phyloP scores from a whole-genome alignment of 2,888 invertebrate genomes.

The Mycalesis mineus region DNA sequence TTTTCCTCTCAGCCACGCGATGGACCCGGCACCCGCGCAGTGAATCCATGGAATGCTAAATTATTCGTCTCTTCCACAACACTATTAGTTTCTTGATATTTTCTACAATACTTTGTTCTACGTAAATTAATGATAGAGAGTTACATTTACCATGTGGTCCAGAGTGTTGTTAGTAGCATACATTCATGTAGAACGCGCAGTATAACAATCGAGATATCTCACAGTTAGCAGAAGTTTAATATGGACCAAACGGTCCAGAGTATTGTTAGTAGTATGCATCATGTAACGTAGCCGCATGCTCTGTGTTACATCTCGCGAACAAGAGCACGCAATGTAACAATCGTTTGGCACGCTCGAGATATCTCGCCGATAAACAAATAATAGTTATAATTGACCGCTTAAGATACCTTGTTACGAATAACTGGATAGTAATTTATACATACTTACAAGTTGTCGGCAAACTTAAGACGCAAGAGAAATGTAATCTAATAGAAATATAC shows the following conservation, averaged over 20 bases:
- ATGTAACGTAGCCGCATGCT: background rate
- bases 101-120: no score
- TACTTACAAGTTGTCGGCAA: background rate
- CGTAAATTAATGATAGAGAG: no score
- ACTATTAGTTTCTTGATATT: no score
- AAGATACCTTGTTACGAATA: background rate
- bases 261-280: background rate
- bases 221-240: background rate
- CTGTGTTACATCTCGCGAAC: background rate
- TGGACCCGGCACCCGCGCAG: no score
- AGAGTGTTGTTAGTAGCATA: no score
- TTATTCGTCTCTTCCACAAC: no score
- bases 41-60: no score
- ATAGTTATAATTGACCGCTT: background rate
- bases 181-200: no score
- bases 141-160: no score
- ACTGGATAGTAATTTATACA: background rate
- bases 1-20: no score
- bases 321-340: constrained; percentile 2
- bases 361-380: constrained; percentile 8
- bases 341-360: background rate
- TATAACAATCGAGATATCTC: no score
- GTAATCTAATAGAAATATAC: no score
- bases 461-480: background rate
- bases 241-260: background rate